Percentiles rank a stretch among this genome's conserved stretches.
Conservation (phyloP, 2,113 vertebrate species). For the zebrafish (Danio rerio) region DNA sequence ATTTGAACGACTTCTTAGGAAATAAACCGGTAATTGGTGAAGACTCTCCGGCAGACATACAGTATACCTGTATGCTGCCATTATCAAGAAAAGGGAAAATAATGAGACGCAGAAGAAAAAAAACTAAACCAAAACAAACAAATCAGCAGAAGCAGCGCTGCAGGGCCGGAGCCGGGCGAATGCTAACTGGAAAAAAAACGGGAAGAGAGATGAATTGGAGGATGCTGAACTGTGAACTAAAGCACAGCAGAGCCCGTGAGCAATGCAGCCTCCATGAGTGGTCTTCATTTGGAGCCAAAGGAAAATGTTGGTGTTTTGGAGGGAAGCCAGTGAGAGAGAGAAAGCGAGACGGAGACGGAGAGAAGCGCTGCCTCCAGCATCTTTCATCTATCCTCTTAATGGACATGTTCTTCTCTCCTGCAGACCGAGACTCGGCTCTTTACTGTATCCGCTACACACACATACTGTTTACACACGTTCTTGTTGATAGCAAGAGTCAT, state of each 20-base stretch:
- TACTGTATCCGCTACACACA: not conserved
- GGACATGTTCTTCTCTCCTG: conserved; percentile 38
- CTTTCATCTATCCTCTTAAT: conserved; percentile 41
- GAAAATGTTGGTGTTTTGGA: conserved; percentile 16
- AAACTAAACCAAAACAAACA: conserved; percentile 21
- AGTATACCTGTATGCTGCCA: conserved; percentile 9
- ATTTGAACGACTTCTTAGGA: conserved; percentile 33
- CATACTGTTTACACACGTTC: not conserved
- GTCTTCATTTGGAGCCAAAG: conserved; percentile 23
- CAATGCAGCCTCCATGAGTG: conserved; percentile 14
- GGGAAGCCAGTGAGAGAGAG: conserved; percentile 10
- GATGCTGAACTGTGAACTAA: conserved; percentile 25
- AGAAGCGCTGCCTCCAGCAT: conserved; percentile 24
- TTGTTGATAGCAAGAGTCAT: no score
- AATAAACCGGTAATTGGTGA: conserved; percentile 17
- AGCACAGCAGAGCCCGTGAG: not conserved
- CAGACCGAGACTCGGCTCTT: not conserved
- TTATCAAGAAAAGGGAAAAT: conserved; percentile 32
- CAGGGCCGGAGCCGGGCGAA: conserved; percentile 26
- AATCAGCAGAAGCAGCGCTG: conserved; percentile 30
- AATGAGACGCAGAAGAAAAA: conserved; percentile 22
- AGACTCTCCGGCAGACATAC: conserved; percentile 5
- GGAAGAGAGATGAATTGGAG: not conserved
- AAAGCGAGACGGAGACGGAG: not conserved
- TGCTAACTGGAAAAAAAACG: conserved; percentile 18